Conservation (phyloP, 2,113 vertebrate genomes). For the Passer montanus region DNA sequence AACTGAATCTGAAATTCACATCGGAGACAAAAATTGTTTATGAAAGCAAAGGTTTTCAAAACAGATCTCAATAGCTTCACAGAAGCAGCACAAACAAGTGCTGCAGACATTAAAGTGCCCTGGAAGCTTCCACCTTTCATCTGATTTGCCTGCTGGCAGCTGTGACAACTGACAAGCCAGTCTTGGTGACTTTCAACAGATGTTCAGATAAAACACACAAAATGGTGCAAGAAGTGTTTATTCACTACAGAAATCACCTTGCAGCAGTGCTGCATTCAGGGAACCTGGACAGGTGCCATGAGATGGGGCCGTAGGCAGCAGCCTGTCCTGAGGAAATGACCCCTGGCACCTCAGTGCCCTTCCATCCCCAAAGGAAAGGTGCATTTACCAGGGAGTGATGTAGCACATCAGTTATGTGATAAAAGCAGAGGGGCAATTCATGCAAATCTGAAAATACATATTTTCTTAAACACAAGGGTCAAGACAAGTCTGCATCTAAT, state of each 20-base stretch:
- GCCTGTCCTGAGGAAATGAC: background rate
- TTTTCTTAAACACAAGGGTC: background rate
- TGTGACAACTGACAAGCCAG: background rate
- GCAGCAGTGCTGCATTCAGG: background rate
- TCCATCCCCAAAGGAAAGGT: fast-evolving
- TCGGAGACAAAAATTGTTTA: background rate
- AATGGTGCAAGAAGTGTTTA: background rate
- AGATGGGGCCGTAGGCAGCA: background rate
- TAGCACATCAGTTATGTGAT: background rate
- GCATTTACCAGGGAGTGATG: background rate
- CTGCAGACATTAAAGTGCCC: background rate
- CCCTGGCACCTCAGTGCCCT: fast-evolving
- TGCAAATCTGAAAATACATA: background rate
- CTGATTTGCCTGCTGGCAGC: background rate
- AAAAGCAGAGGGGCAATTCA: background rate
- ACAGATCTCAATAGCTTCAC: background rate
- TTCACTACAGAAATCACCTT: background rate
- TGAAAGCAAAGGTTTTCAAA: conserved; percentile 16
- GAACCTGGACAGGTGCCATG: background rate
- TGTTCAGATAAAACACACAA: background rate
- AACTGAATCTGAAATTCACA: conserved; percentile 16
- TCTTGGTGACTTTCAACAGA: background rate
- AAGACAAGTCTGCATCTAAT: background rate
- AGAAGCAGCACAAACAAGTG: background rate
- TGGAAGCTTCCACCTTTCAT: background rate